These are phyloP conservation scores for Planococcus citri DNA, from an alignment of 1,140 invertebrate species.

Conservation along the genomic window DNA sequence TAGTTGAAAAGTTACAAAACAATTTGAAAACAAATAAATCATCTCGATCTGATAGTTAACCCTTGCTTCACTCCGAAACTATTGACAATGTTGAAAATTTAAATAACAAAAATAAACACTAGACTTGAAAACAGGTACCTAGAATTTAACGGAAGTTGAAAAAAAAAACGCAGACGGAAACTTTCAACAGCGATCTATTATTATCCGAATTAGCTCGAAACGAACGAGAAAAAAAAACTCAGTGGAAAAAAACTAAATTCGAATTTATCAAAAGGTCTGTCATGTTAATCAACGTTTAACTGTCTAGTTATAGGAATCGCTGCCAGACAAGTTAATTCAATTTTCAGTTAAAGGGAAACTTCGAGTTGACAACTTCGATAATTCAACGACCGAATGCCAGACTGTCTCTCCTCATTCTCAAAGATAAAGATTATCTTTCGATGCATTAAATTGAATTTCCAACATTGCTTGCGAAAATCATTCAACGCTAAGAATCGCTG, in stretches of 20 bases:
- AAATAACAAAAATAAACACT: neutral
- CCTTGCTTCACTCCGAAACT: no score
- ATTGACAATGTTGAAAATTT: no score
- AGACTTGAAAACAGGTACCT: no score
- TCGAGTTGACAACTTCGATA: neutral
- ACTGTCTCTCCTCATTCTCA: slow-evolving; percentile 1
- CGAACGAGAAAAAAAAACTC: neutral
- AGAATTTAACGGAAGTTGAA: neutral
- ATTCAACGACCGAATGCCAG: neutral
- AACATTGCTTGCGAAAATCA: neutral
- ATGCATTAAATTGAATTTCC: slow-evolving; percentile 4
- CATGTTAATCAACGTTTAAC: slow-evolving; percentile 7
- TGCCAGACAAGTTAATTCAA: neutral
- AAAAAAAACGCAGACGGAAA: neutral
- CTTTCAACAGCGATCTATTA: neutral
- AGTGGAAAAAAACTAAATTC: neutral
- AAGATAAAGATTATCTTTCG: slow-evolving; percentile 7
- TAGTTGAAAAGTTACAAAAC: no score
- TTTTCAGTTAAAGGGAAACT: neutral
- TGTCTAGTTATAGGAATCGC: slow-evolving; percentile 4
- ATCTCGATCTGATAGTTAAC: no score
- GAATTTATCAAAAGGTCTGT: slow-evolving; percentile 1
- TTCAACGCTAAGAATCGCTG: neutral
- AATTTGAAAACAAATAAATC: no score
- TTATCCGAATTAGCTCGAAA: neutral